Percentiles rank a stretch among this genome's conserved stretches.
phyloP scores from a whole-genome alignment of 2,797 vertebrate genomes.

The Basileuterus tristriatus region DNA sequence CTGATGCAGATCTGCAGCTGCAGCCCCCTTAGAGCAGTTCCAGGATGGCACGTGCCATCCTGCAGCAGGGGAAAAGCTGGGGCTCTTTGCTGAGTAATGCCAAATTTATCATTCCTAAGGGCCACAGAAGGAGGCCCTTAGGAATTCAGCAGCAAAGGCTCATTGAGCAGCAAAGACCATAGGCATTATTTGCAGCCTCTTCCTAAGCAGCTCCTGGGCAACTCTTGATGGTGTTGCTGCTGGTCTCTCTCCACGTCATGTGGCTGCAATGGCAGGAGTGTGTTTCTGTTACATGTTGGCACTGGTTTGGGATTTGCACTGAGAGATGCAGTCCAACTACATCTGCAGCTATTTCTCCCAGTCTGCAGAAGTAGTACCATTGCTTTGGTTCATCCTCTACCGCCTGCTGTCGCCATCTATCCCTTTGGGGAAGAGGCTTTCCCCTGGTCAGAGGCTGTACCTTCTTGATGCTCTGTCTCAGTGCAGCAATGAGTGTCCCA shows the following conservation, averaged over 20 bases:
- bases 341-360: background rate
- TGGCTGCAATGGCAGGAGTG: background rate
- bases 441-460: background rate
- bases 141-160: background rate
- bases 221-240: background rate
- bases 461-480: accelerated
- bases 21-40: background rate
- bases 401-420: background rate
- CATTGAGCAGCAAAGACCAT: background rate
- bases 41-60: accelerated
- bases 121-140: background rate
- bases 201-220: background rate
- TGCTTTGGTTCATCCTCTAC: background rate
- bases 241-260: background rate
- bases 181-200: background rate
- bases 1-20: background rate
- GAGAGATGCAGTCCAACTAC: background rate
- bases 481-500: background rate
- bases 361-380: background rate
- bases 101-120: background rate
- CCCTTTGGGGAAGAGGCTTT: background rate
- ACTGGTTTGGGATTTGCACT: background rate
- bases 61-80: background rate
- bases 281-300: background rate
- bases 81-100: background rate